phyloP scores from a whole-genome alignment of 2,797 vertebrate genomes.

The Leptodactylus fallax region DNA sequence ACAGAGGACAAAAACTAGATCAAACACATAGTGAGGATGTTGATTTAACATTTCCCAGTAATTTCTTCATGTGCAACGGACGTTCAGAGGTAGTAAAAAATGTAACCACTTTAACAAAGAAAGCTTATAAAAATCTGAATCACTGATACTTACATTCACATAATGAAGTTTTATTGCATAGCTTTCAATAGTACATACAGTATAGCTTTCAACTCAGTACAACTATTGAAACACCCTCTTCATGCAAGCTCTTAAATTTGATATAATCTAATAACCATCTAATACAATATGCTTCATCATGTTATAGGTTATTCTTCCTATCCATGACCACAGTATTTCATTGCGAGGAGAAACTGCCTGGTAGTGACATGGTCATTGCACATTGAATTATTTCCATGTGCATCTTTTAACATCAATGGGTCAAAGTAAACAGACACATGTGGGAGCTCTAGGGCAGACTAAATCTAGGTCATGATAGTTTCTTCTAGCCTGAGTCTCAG shows the following conservation, averaged over 20 bases:
- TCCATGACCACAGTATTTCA: neutral
- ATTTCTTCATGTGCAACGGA: slow-evolving; percentile 52
- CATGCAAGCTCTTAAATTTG: neutral
- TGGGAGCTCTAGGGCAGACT: slow-evolving; percentile 22
- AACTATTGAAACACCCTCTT: neutral
- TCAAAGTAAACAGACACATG: slow-evolving; percentile 33
- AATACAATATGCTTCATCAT: neutral
- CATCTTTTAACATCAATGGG: slow-evolving; percentile 28
- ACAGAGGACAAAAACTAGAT: slow-evolving; percentile 53
- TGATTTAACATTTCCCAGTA: slow-evolving; percentile 62
- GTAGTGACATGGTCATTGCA: neutral
- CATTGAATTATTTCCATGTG: slow-evolving; percentile 43
- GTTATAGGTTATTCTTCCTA: neutral
- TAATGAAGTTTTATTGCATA: neutral
- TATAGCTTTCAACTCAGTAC: neutral
- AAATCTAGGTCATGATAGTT: neutral
- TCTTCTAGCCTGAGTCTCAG: neutral
- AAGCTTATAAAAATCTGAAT: slow-evolving; percentile 56
- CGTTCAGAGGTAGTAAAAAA: slow-evolving; percentile 58
- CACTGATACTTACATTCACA: slow-evolving; percentile 38
- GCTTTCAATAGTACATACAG: neutral
- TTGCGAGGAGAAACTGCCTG: neutral
- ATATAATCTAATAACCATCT: slow-evolving; percentile 2
- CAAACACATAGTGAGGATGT: slow-evolving; percentile 60
- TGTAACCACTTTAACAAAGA: slow-evolving; percentile 49